Conservation (phyloP, 2,113 vertebrate species). For the Hippoglossus stenolepis region DNA sequence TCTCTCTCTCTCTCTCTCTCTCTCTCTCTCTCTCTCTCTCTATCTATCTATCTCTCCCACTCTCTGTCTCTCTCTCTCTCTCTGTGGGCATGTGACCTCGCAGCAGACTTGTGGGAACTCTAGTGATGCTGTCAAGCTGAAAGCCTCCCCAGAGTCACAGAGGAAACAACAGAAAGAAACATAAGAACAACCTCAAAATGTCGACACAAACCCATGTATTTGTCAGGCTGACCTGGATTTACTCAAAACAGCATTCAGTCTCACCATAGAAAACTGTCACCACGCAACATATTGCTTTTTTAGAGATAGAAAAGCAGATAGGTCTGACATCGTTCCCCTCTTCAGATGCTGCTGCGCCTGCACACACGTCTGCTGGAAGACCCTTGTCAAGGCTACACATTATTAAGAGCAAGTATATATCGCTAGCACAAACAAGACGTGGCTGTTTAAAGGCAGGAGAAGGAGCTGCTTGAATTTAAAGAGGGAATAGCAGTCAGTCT, state of each 20-base stretch:
- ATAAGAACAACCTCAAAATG: constrained; percentile 73
- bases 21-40: constrained; percentile 46
- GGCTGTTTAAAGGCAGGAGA: constrained; percentile 55
- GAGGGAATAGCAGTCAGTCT: constrained; percentile 35
- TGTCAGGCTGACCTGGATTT: constrained; percentile 81
- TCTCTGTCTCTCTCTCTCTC: constrained; percentile 39
- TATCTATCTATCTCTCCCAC: constrained; percentile 33
- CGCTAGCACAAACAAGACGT: constrained; percentile 35
- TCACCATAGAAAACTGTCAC: constrained; percentile 62
- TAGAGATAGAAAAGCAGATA: constrained; percentile 68
- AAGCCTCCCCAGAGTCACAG: constrained; percentile 68
- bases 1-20: constrained; percentile 51
- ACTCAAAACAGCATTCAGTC: constrained; percentile 69
- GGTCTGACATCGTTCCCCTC: constrained; percentile 55
- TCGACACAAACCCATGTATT: constrained; percentile 77
- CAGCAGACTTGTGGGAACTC: constrained; percentile 76
- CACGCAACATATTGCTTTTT: constrained; percentile 58
- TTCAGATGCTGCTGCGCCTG: constrained; percentile 41
- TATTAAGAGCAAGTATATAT: constrained; percentile 60
- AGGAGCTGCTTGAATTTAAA: constrained; percentile 57
- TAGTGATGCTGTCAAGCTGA: constrained; percentile 76
- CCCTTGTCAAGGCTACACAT: constrained; percentile 58
- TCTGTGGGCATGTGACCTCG: constrained; percentile 72
- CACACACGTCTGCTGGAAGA: constrained; percentile 57
- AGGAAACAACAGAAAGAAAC: constrained; percentile 75